phyloP scores from a whole-genome alignment of 2,888 invertebrate genomes.

The Liposcelis brunnea region DNA sequence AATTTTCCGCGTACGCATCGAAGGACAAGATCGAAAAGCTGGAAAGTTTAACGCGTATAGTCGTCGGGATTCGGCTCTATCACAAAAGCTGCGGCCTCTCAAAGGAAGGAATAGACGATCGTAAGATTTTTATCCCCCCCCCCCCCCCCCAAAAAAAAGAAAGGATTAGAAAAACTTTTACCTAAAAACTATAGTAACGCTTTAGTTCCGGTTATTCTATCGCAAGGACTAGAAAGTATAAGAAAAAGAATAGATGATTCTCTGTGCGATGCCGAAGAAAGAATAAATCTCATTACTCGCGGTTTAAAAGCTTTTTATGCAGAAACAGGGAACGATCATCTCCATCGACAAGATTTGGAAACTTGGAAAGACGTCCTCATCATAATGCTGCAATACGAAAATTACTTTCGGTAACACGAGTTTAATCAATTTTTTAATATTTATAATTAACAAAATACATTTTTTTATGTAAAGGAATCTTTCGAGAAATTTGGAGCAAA shows the following conservation, averaged over 20 bases:
- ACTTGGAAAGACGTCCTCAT: no score
- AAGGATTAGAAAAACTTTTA: no score
- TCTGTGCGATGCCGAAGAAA: no score
- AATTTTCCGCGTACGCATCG: no score
- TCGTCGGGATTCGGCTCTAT: conserved; percentile 67
- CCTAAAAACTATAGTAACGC: neutral
- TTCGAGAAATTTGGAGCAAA: neutral
- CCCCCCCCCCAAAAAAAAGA: no score
- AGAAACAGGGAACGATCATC: conserved; percentile 26
- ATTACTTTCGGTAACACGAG: neutral
- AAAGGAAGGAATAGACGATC: conserved; percentile 51
- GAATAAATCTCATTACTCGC: no score
- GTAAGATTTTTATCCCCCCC: conserved; percentile 30
- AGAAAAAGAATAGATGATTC: no score
- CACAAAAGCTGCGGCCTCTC: conserved; percentile 53
- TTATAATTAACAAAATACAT: neutral
- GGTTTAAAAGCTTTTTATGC: no score
- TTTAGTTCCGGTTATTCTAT: no score
- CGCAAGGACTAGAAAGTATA: no score
- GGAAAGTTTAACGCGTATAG: conserved; percentile 48
- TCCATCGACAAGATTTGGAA: neutral
- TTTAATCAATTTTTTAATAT: neutral
- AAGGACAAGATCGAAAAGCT: conserved; percentile 44
- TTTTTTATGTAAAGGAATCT: conserved; percentile 3
- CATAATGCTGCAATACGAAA: no score